Evolutionary conservation across 2,113 vertebrate species (phyloP).

Genomic region (Excalfactoria chinensis): DNA sequence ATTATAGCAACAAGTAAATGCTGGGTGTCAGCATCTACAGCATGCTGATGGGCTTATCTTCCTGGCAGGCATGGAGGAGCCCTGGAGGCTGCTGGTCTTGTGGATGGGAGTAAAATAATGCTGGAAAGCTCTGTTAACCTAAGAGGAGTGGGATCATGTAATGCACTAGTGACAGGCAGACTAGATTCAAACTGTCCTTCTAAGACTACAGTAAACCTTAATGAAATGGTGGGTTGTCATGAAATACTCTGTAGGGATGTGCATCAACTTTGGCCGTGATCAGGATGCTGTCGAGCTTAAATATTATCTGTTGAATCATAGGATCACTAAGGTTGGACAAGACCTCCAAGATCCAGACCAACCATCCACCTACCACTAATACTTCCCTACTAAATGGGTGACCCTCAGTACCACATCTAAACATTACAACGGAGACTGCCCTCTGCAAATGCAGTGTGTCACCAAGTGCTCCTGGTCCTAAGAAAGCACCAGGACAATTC

Average conservation of each 20-base stretch:
- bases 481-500: accelerated
- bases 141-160: not conserved
- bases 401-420: no score
- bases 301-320: not conserved
- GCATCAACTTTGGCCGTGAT: not conserved
- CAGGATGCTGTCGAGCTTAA: not conserved
- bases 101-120: not conserved
- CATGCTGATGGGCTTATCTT: not conserved
- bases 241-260: not conserved
- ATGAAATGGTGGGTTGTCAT: not conserved
- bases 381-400: no score
- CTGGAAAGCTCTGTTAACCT: not conserved
- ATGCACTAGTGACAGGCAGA: not conserved
- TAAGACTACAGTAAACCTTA: not conserved
- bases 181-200: not conserved
- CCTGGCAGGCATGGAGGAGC: not conserved
- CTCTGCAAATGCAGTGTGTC: not conserved
- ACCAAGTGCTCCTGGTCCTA: not conserved
- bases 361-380: no score
- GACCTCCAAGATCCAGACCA: no score
- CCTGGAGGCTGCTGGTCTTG: not conserved
- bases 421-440: no score
- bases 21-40: not conserved
- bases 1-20: not conserved
- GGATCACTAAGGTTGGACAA: no score